Conservation (phyloP, 2,797 vertebrate species). For the Typhlichthys eigenmanni region DNA sequence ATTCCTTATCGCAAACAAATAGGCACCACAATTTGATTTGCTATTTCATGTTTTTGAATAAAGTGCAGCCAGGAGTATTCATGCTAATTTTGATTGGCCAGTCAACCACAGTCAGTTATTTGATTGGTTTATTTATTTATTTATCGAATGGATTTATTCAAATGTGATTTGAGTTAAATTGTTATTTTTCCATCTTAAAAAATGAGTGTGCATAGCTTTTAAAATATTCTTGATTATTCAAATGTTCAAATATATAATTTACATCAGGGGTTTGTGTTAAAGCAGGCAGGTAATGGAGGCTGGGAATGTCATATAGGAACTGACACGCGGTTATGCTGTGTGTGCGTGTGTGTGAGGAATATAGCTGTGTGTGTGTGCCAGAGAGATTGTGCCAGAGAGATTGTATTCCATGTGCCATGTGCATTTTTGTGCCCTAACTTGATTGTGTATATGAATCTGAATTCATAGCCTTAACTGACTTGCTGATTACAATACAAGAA, state of each 20-base stretch:
- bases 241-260: conserved; percentile 73
- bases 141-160: conserved; percentile 66
- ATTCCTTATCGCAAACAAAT: conserved; percentile 66
- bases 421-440: too few relatives aligned
- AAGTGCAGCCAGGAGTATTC: conserved; percentile 45
- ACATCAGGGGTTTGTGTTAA: conserved; percentile 65
- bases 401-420: too few relatives aligned
- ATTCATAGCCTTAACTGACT: too few relatives aligned
- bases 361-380: too few relatives aligned
- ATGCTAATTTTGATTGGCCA: conserved; percentile 69
- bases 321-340: conserved; percentile 48
- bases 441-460: too few relatives aligned
- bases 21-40: conserved; percentile 58
- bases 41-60: conserved; percentile 63
- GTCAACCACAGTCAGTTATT: conserved; percentile 46
- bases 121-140: conserved; percentile 62
- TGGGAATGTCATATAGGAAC: conserved; percentile 56
- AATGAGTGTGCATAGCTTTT: conserved; percentile 61
- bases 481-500: too few relatives aligned
- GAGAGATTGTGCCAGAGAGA: too few relatives aligned
- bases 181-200: conserved; percentile 59
- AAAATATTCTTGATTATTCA: conserved; percentile 76
- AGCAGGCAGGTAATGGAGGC: conserved; percentile 68
- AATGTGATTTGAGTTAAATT: conserved; percentile 72
- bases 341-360: neutral